phyloP scores from a whole-genome alignment of 2,888 invertebrate genomes.

The Terebella lapidaria region DNA sequence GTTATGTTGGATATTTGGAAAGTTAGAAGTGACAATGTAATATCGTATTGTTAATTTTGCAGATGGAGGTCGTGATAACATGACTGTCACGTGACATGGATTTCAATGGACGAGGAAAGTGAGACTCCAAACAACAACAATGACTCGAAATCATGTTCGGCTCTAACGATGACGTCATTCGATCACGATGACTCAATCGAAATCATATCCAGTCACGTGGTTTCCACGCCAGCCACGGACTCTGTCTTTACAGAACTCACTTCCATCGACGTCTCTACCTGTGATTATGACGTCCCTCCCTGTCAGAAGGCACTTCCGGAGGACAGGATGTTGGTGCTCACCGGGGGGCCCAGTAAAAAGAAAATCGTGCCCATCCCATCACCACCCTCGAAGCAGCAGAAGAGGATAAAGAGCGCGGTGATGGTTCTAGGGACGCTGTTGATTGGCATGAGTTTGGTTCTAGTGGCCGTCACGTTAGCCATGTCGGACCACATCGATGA shows the following conservation, averaged over 20 bases:
- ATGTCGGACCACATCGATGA: constrained; percentile 95
- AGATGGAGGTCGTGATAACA: neutral
- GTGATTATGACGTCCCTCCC: neutral
- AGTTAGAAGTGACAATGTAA: no score
- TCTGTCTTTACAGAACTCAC: neutral
- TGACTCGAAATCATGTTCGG: neutral
- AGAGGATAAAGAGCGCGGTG: constrained; percentile 22
- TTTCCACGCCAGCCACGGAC: neutral
- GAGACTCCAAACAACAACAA: no score
- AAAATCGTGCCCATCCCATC: neutral
- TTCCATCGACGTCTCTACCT: neutral
- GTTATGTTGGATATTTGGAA: no score
- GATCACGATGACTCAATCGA: constrained; percentile 7
- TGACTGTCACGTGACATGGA: neutral
- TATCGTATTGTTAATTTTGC: no score
- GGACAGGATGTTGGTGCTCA: neutral
- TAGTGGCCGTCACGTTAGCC: constrained; percentile 84
- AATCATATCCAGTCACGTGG: constrained; percentile 2
- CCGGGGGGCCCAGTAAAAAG: neutral
- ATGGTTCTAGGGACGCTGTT: constrained; percentile 63
- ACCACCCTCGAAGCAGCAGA: constrained; percentile 13
- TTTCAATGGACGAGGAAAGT: no score
- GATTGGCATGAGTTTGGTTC: constrained; percentile 81
- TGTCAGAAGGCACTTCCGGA: neutral
- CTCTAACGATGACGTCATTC: constrained; percentile 4